Evolutionary conservation across 2,797 vertebrate genomes (phyloP), one percentile per base, ranked within the genome.

Genomic region (Propithecus perrieri): DNA sequence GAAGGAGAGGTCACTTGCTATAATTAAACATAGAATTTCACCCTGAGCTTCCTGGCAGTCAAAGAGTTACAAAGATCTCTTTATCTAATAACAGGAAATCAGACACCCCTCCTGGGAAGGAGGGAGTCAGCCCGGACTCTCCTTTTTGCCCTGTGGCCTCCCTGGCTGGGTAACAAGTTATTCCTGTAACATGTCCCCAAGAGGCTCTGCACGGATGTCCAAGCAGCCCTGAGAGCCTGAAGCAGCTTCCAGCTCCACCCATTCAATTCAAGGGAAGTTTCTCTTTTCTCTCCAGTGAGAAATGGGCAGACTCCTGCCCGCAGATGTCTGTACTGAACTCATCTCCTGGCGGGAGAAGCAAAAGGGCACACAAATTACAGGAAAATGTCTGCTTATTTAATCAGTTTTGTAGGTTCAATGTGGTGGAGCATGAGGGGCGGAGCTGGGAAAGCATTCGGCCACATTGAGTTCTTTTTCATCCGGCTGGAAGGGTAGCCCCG

Each of bases 401-500:
- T 90, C 88, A 83, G 46, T 80, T 85, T 67, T 76, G 79, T 38
- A 67, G 92, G 41, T 71, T 53, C 86, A 83, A 88, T 33, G 59
- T 20, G 7, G n/a, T 20, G 10, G 38, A 78, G n/a, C 13, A 5
- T 6, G 33, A 80, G 85, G 38, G 48, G 46, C 61, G 65, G 46
- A 18, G 61, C 2, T 6, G 1, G 41, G 35, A n/a, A n/a, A 87
- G 30, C 11, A 18, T 18, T 93, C 43, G 20, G 94, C 98, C 98
- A 94, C 85, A 95, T 83, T 96, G 89, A 97, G 94, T 33, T 94
- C 86, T 97, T 97, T 98, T 93, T 88, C 95, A 89, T 43, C 97
- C 93, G 76, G 85, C 97, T 98, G 79, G 85, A 97, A 98, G 97
- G 95, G 96, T 91, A 97, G 97, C 97, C 92, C 81, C 55, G 97